Evolutionary conservation across 2,888 invertebrate genomes (phyloP).

Genomic region (Tanypteryx hageni): DNA sequence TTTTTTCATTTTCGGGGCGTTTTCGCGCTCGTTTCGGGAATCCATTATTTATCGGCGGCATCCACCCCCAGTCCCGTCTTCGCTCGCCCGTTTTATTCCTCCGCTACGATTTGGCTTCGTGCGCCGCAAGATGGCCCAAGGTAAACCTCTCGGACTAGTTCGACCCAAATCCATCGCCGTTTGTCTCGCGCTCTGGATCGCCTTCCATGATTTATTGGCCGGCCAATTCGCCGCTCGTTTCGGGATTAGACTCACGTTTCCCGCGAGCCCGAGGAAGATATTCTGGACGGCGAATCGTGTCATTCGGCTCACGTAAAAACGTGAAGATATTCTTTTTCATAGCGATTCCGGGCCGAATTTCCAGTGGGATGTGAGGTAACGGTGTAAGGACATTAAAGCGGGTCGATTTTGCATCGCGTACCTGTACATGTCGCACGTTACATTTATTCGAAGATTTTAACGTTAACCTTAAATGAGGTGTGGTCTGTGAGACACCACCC

Average conservation of each 20-base stretch:
- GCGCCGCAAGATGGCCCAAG: neutral
- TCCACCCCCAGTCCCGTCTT: neutral
- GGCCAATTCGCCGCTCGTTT: neutral
- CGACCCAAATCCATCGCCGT: conserved; percentile 24
- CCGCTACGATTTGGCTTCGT: neutral
- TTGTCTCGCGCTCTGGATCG: neutral
- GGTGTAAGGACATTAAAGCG: neutral
- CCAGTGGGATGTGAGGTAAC: neutral
- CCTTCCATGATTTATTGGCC: neutral
- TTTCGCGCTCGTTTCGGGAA: neutral
- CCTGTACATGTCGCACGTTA: neutral
- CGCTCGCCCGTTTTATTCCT: neutral
- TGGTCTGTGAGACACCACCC: neutral
- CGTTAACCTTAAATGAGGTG: too few relatives aligned
- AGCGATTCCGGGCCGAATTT: neutral
- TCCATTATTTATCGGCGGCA: neutral
- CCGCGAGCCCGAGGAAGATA: neutral
- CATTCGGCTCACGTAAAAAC: neutral
- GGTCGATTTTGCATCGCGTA: neutral
- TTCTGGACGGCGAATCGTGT: conserved; percentile 17
- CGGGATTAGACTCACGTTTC: neutral
- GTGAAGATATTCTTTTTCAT: neutral
- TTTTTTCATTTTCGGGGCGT: too few relatives aligned
- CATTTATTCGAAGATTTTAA: neutral
- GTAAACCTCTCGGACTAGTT: neutral